Evolutionary conservation across 2,113 vertebrate species (phyloP).

Genomic region (Chamaetylas fuelleborni): DNA sequence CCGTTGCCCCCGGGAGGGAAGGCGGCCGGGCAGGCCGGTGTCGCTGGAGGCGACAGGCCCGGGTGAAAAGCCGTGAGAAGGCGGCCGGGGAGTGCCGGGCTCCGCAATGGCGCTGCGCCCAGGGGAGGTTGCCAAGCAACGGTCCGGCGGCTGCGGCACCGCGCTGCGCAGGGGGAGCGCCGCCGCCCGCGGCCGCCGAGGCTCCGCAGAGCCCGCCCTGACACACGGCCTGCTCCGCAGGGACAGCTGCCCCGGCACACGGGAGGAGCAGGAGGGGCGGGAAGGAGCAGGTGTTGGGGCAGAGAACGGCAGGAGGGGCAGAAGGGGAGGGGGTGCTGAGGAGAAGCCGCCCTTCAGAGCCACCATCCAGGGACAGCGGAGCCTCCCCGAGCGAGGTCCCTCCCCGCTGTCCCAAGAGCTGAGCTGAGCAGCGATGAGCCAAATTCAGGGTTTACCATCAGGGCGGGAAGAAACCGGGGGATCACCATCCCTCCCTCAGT

Average conservation of each 20-base stretch:
- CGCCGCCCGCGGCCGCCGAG: background rate
- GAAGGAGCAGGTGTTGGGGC: background rate
- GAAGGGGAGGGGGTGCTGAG: background rate
- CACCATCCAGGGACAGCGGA: background rate
- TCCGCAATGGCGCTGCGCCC: slow-evolving; percentile 26
- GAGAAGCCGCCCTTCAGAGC: background rate
- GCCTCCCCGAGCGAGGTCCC: no score
- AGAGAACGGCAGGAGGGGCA: background rate
- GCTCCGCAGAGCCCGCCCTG: background rate
- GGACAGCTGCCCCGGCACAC: background rate
- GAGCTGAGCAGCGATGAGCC: background rate
- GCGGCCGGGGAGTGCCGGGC: background rate
- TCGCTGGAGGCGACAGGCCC: background rate
- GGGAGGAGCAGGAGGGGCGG: background rate
- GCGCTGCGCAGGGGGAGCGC: background rate
- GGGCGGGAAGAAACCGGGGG: background rate
- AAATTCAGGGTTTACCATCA: background rate
- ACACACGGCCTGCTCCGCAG: background rate
- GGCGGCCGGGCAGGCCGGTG: background rate
- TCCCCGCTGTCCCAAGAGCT: background rate
- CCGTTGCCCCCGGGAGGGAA: accelerated
- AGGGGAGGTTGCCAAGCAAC: slow-evolving; percentile 59
- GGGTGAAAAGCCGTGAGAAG: background rate
- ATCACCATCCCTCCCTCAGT: background rate
- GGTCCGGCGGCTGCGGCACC: slow-evolving; percentile 51